Evolutionary conservation across 2,113 vertebrate genomes (phyloP).

Genomic region (Chauna torquata): DNA sequence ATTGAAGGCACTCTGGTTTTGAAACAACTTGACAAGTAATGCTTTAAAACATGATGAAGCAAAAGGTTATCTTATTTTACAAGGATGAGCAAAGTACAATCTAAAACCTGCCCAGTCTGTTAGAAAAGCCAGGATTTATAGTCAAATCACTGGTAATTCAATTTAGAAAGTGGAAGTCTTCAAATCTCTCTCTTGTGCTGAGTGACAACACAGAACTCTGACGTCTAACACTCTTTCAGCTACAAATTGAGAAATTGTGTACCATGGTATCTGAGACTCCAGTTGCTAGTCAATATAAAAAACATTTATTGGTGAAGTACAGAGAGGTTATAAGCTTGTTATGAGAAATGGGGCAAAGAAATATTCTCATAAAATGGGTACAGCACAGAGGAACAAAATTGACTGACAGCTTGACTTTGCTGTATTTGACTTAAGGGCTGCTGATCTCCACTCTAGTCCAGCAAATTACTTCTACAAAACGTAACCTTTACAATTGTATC

Average conservation of each 20-base stretch:
- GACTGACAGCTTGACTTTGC: background rate
- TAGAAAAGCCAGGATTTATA: background rate
- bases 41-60: background rate
- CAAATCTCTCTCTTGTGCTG: background rate
- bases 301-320: background rate
- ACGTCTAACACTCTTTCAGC: background rate
- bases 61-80: background rate
- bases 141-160: background rate
- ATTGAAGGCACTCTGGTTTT: background rate
- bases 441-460: background rate
- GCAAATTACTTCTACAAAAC: background rate
- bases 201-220: background rate
- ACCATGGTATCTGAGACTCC: background rate
- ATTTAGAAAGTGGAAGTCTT: background rate
- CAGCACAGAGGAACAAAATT: background rate
- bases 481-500: background rate
- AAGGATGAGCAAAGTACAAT: background rate
- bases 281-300: background rate
- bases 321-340: background rate
- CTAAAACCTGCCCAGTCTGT: background rate
- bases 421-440: background rate
- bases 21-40: background rate
- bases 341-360: background rate
- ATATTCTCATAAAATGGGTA: background rate
- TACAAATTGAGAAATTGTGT: background rate